Base-by-base conservation (phyloP, 2,888 invertebrate genomes). In the Pomacea canaliculata region DNA sequence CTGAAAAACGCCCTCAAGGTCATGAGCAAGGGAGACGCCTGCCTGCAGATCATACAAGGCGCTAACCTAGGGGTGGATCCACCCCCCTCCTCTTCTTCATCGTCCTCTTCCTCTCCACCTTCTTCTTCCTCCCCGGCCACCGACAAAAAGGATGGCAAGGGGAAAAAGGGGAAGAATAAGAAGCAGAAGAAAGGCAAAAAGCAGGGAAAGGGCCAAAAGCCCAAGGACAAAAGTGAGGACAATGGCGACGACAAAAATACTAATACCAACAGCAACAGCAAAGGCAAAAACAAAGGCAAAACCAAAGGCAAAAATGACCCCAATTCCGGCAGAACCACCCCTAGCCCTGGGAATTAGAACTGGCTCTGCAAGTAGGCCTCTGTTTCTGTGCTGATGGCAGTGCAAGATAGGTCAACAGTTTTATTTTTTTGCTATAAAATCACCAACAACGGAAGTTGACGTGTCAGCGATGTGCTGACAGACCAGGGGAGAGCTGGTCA, bases 1-100 rank as follows among this genome's bases (percentile, higher is more conserved):
- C 80, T 84, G 76, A 80, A 78, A 72, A 79, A 79, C 65, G 84
- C 84, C 7, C 67, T 84, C 19, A 79, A 76, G 56, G 83, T 81
- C 48, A 80, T 83, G 67, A 78, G 78, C 66, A 85, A 84, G 77
- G 77, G 75, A n/a, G 77, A 82, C 71, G 76, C 81, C 16, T 85
- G 85, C 73, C 74, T 81, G 65, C 78, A 77, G 18, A 77, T 81
- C 19, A 67, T 79, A 51, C 70, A 56, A 27, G 75, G 75, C 51
- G 23, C 75, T 51, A n/a, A 59, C 3, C 62, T 74, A n/a, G 73
- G 73, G 37, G 27, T 65, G 27, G 51, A 72, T 56, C 51, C 51
- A 56, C 51, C 51, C 51, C 1, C 51, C 51, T 16, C 51, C 10
- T 16, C 51, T 16, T 56, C 51, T 51, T 51, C 51, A 10, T 51